Base-by-base conservation (phyloP, 2,113 vertebrate species). In the Diadophis punctatus region DNA sequence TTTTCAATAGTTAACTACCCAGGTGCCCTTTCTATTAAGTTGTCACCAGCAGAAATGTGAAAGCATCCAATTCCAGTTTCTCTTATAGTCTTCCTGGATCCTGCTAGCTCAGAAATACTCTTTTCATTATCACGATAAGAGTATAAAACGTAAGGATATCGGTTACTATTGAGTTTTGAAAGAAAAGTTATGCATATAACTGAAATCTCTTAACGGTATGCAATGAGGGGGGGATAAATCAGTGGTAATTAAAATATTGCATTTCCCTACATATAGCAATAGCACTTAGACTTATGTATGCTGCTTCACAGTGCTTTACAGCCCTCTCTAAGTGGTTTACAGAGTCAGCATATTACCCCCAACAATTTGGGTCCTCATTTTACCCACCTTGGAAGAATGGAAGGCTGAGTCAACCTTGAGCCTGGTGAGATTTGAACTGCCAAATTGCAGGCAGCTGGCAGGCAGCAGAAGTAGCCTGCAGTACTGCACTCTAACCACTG, bases 61-160 rank as follows among this genome's bases (percentile, higher is more conserved):
- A 96, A 96, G 96, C 96, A 93, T 96, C 95, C 96, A 96, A 93
- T 96, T 23, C 95, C 22, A 90, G 94, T 92, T 96, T 90, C 93
- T 93, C 88, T 95, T 90, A 39, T 95, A 96, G 95, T 46, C 49
- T 96, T 97, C 94, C 96, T 96, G 96, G 96, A 97, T 96, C 96
- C 92, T 91, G 93, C 94, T 96, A 93, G 95, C 94, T 96, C 93
- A 80, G 92, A 92, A 94, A 95, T 95, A 91, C 92, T 94, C 74
- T 89, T 95, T 96, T 93, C 86, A 49, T 86, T 94, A 93, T 85
- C 95, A 89, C 94, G 90, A 87, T 93, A 95, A 92, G 94, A 95
- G 93, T 95, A 96, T 93, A 94, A 96, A 95, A 94, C 96, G 94
- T 95, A 95, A 95, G 95, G 94, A 95, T 97, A 95, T 96, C 96